Evolutionary conservation across 2,113 vertebrate genomes (phyloP), one percentile per base, ranked within the genome.

Genomic region (Phylloscopus trochilus): DNA sequence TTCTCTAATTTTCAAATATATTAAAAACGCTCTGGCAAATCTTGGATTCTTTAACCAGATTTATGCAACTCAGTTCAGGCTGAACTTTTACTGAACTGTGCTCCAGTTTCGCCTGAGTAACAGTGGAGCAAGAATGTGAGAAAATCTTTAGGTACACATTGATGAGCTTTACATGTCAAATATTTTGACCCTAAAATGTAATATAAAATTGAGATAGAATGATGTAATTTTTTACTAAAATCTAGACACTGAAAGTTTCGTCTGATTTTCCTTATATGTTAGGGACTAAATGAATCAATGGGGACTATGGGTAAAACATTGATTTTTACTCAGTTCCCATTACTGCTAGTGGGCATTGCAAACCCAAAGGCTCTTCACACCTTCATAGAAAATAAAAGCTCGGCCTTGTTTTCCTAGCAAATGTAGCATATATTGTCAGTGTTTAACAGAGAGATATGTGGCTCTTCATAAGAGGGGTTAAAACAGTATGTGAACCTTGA

Each of bases 61-160:
- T 90, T 81, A 62, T 88, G 49, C 21, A 75, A 68, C 13, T 90
- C 26, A 51, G 22, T 84, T 93, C 62, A 89, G 44, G 13, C 17
- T 97, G 83, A 94, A 93, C 87, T 89, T 37, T 75, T 56, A 66
- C 20, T 93, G 84, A 95, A 91, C 77, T 89, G 46, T 63, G 3
- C 52, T 75, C 37, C 27, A 89, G 37, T 93, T 94, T 89, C 4
- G 2, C 46, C 4, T 4, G 68, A 77, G 27, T 67, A 74, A 41
- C 26, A 87, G 62, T 18, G 46, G 81, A 82, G 31, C 30, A 84
- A 75, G 46, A 75, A 79, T 30, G 20, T 63, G 64, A 73, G 55
- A 87, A 76, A 68, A 56, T 56, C 13, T 82, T 55, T 35, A 80
- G n/a, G 37, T 88, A 91, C 39, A 69, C 59, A 39, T 51, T 87